phyloP scores from a whole-genome alignment of 2,797 vertebrate genomes.

The Spinus pinus region DNA sequence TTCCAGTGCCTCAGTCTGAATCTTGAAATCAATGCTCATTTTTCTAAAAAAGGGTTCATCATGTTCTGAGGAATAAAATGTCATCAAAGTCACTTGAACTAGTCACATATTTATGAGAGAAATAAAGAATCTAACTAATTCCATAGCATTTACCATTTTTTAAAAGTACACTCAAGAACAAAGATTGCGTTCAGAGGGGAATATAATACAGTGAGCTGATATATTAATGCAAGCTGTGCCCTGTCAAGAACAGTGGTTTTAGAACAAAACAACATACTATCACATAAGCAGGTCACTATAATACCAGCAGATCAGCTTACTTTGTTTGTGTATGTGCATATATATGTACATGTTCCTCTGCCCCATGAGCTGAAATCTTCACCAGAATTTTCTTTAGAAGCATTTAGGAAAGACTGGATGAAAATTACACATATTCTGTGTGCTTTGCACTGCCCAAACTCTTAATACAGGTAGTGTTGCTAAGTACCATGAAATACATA shows the following conservation, averaged over 20 bases:
- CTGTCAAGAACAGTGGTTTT: constrained; percentile 12
- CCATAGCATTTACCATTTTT: not conserved
- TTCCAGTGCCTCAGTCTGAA: not conserved
- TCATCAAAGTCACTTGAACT: not conserved
- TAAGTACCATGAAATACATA: not conserved
- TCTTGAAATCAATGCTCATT: not conserved
- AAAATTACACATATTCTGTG: not conserved
- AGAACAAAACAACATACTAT: not conserved
- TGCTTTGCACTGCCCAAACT: not conserved
- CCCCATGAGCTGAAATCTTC: not conserved
- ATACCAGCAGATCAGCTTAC: not conserved
- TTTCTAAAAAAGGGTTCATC: not conserved
- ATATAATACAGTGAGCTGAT: not conserved
- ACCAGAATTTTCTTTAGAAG: not conserved
- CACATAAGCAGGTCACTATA: not conserved
- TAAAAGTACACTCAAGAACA: not conserved
- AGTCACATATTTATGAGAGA: not conserved
- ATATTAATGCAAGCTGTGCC: not conserved
- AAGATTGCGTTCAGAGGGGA: not conserved
- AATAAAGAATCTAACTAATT: not conserved
- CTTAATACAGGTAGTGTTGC: not conserved
- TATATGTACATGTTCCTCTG: not conserved
- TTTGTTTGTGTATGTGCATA: not conserved
- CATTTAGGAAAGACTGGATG: not conserved
- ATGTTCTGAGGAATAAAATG: not conserved